Base-by-base conservation (phyloP, 2,888 invertebrate species). In the Zeuzera pyrina region DNA sequence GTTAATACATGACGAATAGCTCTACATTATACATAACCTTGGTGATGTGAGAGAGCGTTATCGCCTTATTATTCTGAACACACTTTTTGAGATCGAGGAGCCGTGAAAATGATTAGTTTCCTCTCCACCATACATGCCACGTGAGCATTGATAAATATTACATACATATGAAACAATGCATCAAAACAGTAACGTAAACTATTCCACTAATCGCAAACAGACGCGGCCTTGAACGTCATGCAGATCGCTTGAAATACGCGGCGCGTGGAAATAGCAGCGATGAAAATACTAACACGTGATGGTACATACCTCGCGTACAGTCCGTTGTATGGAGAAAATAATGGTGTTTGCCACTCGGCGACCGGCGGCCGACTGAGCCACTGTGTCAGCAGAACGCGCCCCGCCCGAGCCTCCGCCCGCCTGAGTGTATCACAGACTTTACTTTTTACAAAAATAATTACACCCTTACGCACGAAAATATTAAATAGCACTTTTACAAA, bases 361-460 rank as follows among this genome's bases (percentile, higher is more conserved):
- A 71, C 77, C 78, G 74, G 66, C 67, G 68, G 72, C 72, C 66
- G 69, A 84, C 85, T 86, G 85, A 85, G 86, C 85, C 86, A 86
- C 74, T 78, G 74, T 84, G 85, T 84, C 84, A 84, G 77, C 70
- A 56, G 73, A 66, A 67, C 76, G 70, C 76, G 79, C 79, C 79
- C 73, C 73, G 64, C 77, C 74, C 72, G 72, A 70, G 63, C 64
- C 66, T 71, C 58, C 59, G 61, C 68, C 65, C 66, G 73, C 68
- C 65, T 59, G 62, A 62, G 49, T 59, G 53, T 71, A 68, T 74
- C 81, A 78, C 81, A 76, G 66, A 54, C 27, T 64, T 57, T 47
- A 44, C 43, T 55, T 52, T 52, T 52, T 52, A 58, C 65, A 71
- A 57, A 68, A 63, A 63, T 60, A 64, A 29, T 67, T 67, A 62